Evolutionary conservation across 2,888 invertebrate species (phyloP), one percentile per base, ranked within the genome.

Genomic region (Apantesis nais): DNA sequence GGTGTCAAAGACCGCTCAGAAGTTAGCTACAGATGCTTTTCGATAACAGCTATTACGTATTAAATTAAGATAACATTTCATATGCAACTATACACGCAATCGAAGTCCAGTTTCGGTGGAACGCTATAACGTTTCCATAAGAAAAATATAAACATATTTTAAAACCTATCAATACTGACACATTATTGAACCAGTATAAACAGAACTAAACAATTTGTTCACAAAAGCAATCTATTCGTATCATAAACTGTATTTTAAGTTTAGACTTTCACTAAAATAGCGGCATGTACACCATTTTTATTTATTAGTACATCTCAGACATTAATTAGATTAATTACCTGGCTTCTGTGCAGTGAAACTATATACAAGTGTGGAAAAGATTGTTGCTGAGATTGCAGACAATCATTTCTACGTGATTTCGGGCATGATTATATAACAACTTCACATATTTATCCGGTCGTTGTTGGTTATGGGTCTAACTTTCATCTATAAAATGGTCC

Each of bases 321-420:
- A 73, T 55, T 69, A 73, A 75, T 79, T 74, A 79, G 44, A 72
- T 69, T 76, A 78, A 76, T 78, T 76, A 72, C 29, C 58, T 58
- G 2, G 61, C 37, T 55, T 55, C 44, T 64, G 55, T 29, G 68
- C 44, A 66, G 60, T 67, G 52, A 62, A 34, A 71, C 62, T 68
- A 60, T 48, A 8, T 22, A 39, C 37, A 62, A 62, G 34, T 48
- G 37, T 55, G 31, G 44, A 39, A 70, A 31, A 70, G 62, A 62
- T 52, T 61, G 31, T 31, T 29, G n/a, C 34, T 31, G 55, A 66
- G 68, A 60, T 69, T 64, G 52, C 12, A 68, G 62, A 48, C 48
- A n/a, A 12, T 61, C 34, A 39, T 29, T 9, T 52, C 48, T 52
- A 61, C 34, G 44, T 48, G 19, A n/a, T 22, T 44, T 61, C n/a